phyloP scores from a whole-genome alignment of 2,888 invertebrate species.

The Timandra comae region DNA sequence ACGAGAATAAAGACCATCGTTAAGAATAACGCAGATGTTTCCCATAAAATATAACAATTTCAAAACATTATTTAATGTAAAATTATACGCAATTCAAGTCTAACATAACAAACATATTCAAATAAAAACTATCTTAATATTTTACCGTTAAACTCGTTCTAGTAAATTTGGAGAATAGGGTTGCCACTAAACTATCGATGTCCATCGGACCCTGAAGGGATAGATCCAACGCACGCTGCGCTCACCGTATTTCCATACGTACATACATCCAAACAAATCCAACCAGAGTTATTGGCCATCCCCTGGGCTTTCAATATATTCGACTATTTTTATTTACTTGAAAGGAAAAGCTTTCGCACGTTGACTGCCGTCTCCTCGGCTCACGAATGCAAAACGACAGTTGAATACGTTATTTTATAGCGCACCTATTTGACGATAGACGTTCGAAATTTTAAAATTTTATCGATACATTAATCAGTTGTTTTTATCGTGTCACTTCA shows the following conservation, averaged over 20 bases:
- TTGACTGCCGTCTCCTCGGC: slow-evolving; percentile 36
- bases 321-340: slow-evolving; percentile 66
- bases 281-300: slow-evolving; percentile 64
- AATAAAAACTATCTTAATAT: slow-evolving; percentile 1
- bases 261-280: slow-evolving; percentile 60
- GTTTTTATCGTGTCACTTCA: too few species aligned
- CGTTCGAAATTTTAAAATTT: slow-evolving; percentile 20
- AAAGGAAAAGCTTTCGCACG: slow-evolving; percentile 48
- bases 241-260: slow-evolving; percentile 55
- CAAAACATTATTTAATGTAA: too few species aligned
- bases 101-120: slow-evolving; percentile 1
- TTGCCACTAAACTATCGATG: slow-evolving; percentile 38
- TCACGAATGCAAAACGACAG: slow-evolving; percentile 44
- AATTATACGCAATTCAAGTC: neutral
- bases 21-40: too few species aligned
- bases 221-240: slow-evolving; percentile 31
- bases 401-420: slow-evolving; percentile 53
- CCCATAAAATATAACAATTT: too few species aligned
- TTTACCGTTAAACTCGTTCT: slow-evolving; percentile 9
- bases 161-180: slow-evolving; percentile 22
- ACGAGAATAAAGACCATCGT: too few species aligned
- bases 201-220: slow-evolving; percentile 27
- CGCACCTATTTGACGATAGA: slow-evolving; percentile 28
- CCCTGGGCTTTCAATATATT: slow-evolving; percentile 64
- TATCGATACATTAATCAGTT: too few species aligned